Evolutionary conservation across 2,797 vertebrate species (phyloP), one percentile per base, ranked within the genome.

Genomic region (Helicolenus hilgendorfi): DNA sequence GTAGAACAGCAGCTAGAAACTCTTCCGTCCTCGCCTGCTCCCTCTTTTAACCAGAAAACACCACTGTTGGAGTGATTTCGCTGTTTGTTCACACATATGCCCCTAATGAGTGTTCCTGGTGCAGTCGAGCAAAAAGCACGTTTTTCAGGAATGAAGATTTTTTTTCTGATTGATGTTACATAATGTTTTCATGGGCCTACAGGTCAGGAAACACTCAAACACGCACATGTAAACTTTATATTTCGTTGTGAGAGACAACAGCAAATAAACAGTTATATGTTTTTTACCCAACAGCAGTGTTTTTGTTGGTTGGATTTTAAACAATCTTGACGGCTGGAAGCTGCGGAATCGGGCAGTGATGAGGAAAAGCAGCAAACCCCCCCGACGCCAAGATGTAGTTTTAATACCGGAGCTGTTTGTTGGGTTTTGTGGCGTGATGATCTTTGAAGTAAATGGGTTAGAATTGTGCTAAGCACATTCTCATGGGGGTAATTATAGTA

Each of bases 381-480:
- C 74, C 31, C 41, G 24, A 71, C 79, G 89, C 90, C 88, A 87
- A 80, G 78, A 89, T 81, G 88, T 72, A 81, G 88, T 86, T 91
- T 89, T 86, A 88, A 92, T 91, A 93, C 77, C 72, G 20, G 60
- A 68, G 76, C 77, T 82, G 92, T 93, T 95, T 95, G 90, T 84
- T 87, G 94, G 85, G 62, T 91, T 92, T 10, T 87, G 81, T 69
- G 84, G 88, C 83, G 93, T 64, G 86, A 82, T 91, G 92, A 93
- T 95, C 81, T 95, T 92, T 94, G 91, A 93, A 94, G 85, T 89
- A 88, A 92, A 91, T 81, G 67, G 80, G 86, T 85, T 84, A 79
- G 79, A 86, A 70, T 38, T 74, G 79, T 67, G 83, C 85, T 81
- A 77, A 92, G 91, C 82, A 84, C 84, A 81, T 94, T 92, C 94